A percentile compares a stretch with the other conserved stretches of the same genome.
phyloP scores from a whole-genome alignment of 2,113 vertebrate genomes.

The Camelus dromedarius region DNA sequence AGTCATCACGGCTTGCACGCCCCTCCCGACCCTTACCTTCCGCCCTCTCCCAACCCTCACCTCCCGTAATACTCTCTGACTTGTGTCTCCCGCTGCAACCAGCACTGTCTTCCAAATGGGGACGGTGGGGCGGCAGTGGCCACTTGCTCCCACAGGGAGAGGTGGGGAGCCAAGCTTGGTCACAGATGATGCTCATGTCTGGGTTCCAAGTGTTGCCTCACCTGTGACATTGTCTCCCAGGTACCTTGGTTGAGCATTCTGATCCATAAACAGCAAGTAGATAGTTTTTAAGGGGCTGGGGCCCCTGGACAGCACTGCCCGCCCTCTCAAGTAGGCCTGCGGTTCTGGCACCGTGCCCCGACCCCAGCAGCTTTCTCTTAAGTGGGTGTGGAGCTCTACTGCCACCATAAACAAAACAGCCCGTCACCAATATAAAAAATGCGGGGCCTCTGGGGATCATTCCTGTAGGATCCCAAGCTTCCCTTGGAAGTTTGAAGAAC shows the following conservation, averaged over 20 bases:
- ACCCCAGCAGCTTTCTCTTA: neutral
- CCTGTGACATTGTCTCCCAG: neutral
- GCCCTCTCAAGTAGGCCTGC: accelerated
- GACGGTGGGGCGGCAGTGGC: neutral
- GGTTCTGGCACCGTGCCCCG: neutral
- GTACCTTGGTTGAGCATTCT: neutral
- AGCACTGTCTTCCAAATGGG: neutral
- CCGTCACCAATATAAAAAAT: neutral
- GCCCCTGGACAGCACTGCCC: neutral
- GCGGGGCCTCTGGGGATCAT: neutral
- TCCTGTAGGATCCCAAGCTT: neutral
- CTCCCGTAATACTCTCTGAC: too few species aligned
- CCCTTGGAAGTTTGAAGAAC: neutral
- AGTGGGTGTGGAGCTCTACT: neutral
- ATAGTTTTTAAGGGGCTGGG: neutral
- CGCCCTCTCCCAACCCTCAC: too few species aligned
- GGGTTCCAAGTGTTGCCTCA: neutral
- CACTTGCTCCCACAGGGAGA: neutral
- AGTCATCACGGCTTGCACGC: neutral
- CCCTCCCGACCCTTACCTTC: too few species aligned
- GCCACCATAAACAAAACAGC: neutral
- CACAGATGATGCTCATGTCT: neutral
- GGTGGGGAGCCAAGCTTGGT: neutral
- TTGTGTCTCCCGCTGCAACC: neutral
- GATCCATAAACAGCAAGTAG: neutral